Conservation (phyloP, 53 echinoderm and acorn worm genomes). For the Henricia sp. region DNA sequence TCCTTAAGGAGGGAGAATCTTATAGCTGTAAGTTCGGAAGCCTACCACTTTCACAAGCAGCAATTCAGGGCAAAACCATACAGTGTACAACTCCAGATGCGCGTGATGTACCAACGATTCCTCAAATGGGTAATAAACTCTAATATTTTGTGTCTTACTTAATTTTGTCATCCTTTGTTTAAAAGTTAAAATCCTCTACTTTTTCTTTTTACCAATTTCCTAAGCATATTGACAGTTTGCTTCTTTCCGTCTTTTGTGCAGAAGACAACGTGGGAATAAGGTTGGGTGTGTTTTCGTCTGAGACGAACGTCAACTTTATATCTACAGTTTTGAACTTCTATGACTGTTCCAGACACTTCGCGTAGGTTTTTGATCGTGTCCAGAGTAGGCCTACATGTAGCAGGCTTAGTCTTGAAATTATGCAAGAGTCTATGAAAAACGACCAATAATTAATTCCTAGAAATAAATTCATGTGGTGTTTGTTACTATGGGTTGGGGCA, state of each 20-base stretch:
- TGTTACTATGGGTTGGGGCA: too few relatives aligned
- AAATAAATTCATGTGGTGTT: too few relatives aligned
- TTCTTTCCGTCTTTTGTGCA: constrained; percentile 43
- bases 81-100: constrained; percentile 32
- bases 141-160: too few relatives aligned
- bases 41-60: background rate
- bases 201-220: background rate
- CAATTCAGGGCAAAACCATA: constrained; percentile 1
- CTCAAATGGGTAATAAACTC: constrained; percentile 1
- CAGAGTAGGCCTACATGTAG: too few relatives aligned
- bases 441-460: too few relatives aligned
- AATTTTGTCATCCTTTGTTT: too few relatives aligned
- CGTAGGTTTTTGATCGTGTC: too few relatives aligned
- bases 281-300: constrained; percentile 68
- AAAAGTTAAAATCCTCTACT: too few relatives aligned
- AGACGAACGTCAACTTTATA: constrained; percentile 70
- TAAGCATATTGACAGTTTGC: background rate
- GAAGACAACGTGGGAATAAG: constrained; percentile 73
- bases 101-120: constrained; percentile 8
- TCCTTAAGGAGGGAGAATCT: background rate
- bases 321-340: constrained; percentile 76
- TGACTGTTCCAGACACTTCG: constrained; percentile 58
- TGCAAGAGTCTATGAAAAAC: too few relatives aligned
- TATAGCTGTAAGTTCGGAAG: constrained; percentile 56
- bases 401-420: too few relatives aligned